These are phyloP conservation scores for Lagopus leucura DNA, from an alignment of 2,113 vertebrate genomes.

Conservation along the genomic window DNA sequence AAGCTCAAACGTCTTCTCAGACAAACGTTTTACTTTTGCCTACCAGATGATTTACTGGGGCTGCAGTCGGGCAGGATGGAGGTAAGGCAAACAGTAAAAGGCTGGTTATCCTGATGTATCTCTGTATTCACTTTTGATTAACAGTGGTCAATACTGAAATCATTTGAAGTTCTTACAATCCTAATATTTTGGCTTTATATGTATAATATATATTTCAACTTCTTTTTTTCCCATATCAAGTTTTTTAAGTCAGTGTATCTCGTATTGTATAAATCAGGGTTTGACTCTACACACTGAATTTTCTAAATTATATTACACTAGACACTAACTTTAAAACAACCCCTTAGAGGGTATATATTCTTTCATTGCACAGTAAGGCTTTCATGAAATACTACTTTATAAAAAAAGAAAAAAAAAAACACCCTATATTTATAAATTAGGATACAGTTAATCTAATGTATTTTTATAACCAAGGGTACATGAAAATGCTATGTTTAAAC, in stretches of 20 bases:
- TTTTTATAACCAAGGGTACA: constrained; percentile 82
- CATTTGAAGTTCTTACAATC: constrained; percentile 21
- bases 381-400: constrained; percentile 73
- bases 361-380: constrained; percentile 76
- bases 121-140: constrained; percentile 22
- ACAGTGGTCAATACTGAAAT: constrained; percentile 5
- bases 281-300: constrained; percentile 78
- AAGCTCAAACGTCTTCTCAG: constrained; percentile 2
- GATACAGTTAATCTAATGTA: constrained; percentile 80
- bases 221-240: not conserved
- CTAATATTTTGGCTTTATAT: constrained; percentile 43
- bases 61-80: not conserved
- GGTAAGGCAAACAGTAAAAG: constrained; percentile 13
- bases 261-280: constrained; percentile 68
- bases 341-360: constrained; percentile 64
- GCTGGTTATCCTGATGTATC: constrained; percentile 18
- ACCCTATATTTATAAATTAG: constrained; percentile 83
- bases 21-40: constrained; percentile 43
- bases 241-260: constrained; percentile 31
- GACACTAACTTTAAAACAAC: constrained; percentile 71
- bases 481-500: constrained; percentile 78
- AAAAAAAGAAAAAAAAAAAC: not conserved
- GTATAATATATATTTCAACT: constrained; percentile 21
- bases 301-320: constrained; percentile 72
- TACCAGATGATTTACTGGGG: not conserved